Evolutionary conservation across 2,888 invertebrate genomes (phyloP).

Genomic region (Pseudoips prasinana): DNA sequence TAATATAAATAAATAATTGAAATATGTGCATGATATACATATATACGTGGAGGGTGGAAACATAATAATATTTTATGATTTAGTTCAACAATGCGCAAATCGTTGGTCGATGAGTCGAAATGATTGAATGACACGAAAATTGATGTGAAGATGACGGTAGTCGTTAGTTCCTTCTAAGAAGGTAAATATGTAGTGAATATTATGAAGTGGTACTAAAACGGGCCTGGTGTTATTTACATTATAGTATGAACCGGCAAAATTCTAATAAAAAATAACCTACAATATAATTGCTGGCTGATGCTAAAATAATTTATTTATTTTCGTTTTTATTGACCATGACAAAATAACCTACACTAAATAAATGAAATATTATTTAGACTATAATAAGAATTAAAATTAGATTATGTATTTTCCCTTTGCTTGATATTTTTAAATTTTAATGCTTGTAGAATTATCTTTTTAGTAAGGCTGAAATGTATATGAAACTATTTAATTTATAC

Average conservation of each 20-base stretch:
- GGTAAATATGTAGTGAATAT: constrained; percentile 5
- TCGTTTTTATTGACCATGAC: constrained; percentile 8
- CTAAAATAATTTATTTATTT: constrained; percentile 4
- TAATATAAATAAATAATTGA: no score
- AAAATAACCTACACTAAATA: constrained; percentile 1
- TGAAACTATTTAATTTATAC: no score
- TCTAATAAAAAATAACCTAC: constrained; percentile 1
- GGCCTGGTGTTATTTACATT: constrained; percentile 2
- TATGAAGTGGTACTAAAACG: constrained; percentile 7
- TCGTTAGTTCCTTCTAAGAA: constrained; percentile 2
- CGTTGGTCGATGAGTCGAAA: constrained; percentile 1
- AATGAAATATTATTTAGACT: no score
- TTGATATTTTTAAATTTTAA: constrained; percentile 17
- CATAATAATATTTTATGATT: constrained; percentile 8
- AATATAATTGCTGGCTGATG: constrained; percentile 3
- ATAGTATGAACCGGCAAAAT: not conserved
- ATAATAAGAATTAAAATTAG: constrained; percentile 1
- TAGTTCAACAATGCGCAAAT: constrained; percentile 4
- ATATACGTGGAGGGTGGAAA: constrained; percentile 2
- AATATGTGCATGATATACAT: constrained; percentile 6
- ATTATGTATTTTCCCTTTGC: constrained; percentile 15
- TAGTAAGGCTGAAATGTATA: no score
- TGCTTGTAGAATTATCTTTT: constrained; percentile 9
- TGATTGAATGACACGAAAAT: not conserved
- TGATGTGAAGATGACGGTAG: constrained; percentile 1